phyloP scores from a whole-genome alignment of 2,113 vertebrate genomes.

The Mirza zaza region DNA sequence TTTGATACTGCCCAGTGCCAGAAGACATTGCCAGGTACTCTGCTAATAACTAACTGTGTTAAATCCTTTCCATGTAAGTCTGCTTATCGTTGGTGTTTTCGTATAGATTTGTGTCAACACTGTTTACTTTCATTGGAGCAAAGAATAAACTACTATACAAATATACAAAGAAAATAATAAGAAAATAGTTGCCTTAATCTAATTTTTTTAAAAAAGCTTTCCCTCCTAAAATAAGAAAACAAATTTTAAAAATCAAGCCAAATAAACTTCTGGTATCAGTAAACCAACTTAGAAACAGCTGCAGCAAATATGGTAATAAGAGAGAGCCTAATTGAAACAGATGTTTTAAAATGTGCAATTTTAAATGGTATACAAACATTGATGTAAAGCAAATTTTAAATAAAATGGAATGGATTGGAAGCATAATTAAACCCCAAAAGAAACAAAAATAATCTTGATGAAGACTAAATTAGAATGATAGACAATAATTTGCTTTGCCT shows the following conservation, averaged over 20 bases:
- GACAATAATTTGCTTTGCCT: neutral
- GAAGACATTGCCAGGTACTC: rapidly evolving
- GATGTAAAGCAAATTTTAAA: slow-evolving; percentile 59
- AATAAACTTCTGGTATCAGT: slow-evolving; percentile 37
- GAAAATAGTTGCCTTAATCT: neutral
- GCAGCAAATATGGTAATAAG: slow-evolving; percentile 57
- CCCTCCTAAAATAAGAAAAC: neutral
- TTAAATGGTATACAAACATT: slow-evolving; percentile 58
- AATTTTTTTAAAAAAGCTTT: neutral
- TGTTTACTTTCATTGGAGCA: neutral
- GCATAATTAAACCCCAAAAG: slow-evolving; percentile 55
- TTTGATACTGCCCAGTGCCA: rapidly evolving
- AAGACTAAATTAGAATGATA: slow-evolving; percentile 52
- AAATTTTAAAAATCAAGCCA: slow-evolving; percentile 50
- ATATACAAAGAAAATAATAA: neutral
- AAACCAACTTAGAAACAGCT: slow-evolving; percentile 62
- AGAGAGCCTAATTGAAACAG: slow-evolving; percentile 62
- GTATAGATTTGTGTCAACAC: neutral
- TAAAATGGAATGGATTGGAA: slow-evolving; percentile 54
- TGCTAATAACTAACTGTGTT: rapidly evolving
- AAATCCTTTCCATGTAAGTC: neutral
- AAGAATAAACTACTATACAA: neutral
- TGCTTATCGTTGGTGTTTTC: neutral
- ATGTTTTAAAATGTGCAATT: slow-evolving; percentile 65
- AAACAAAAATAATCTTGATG: slow-evolving; percentile 59